phyloP scores from a whole-genome alignment of 30 jellyfish, hydroid and myxozoan genomes.

The Mastigias papua region DNA sequence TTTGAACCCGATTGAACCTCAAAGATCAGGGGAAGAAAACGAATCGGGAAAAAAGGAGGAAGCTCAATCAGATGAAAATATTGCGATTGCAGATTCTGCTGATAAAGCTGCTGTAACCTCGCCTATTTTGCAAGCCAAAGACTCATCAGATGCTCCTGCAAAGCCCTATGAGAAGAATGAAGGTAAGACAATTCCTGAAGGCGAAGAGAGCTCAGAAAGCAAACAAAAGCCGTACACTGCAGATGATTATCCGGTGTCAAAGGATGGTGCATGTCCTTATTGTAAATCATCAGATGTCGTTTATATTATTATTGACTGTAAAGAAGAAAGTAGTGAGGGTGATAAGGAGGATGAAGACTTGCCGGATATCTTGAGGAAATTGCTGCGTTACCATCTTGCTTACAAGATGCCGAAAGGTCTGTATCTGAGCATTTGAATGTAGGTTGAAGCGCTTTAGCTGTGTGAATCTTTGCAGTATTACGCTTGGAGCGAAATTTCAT shows the following conservation, averaged over 20 bases:
- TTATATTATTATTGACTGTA: slow-evolving; percentile 68
- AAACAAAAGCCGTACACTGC: slow-evolving; percentile 58
- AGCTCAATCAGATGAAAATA: not conserved
- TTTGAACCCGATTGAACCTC: not conserved
- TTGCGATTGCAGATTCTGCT: not conserved
- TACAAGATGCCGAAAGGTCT: slow-evolving; percentile 79
- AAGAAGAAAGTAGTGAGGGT: slow-evolving; percentile 44
- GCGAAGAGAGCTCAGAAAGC: not conserved
- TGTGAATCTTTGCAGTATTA: no score
- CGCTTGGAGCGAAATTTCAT: no score
- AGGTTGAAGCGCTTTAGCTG: no score
- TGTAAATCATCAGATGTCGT: slow-evolving; percentile 89
- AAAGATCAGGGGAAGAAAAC: not conserved
- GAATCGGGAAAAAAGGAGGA: not conserved
- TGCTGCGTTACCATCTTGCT: slow-evolving; percentile 72
- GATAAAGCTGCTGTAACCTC: not conserved
- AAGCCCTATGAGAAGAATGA: not conserved
- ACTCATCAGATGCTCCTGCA: not conserved
- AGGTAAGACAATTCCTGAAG: not conserved
- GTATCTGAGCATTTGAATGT: not conserved
- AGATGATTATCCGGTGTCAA: slow-evolving; percentile 91
- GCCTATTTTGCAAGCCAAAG: not conserved
- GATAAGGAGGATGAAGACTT: slow-evolving; percentile 20
- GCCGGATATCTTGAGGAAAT: slow-evolving; percentile 66
- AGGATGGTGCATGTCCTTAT: slow-evolving; percentile 91